Evolutionary conservation across 2,113 vertebrate species (phyloP).

Genomic region (Stigmatopora nigra): DNA sequence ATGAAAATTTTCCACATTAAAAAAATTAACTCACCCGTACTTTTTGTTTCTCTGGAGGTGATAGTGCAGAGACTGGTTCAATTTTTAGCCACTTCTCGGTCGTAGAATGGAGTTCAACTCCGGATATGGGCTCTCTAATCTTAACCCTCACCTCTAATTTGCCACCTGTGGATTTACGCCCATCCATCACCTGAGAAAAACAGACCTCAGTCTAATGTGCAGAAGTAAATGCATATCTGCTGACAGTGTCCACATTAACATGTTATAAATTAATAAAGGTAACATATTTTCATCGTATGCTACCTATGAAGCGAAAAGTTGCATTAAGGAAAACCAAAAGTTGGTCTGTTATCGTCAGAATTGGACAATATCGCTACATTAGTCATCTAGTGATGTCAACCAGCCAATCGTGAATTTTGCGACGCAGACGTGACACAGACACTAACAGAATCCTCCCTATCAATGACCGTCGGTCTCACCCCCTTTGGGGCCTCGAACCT

Average conservation of each 20-base stretch:
- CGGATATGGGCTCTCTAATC: conserved; percentile 78
- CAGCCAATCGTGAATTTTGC: too few species aligned
- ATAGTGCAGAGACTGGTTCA: conserved; percentile 57
- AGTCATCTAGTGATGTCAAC: too few species aligned
- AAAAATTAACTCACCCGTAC: conserved; percentile 35
- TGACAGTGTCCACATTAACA: conserved; percentile 39
- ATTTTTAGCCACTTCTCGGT: conserved; percentile 85
- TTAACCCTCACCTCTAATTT: conserved; percentile 80
- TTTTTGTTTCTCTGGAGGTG: conserved; percentile 48
- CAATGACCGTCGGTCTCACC: too few species aligned
- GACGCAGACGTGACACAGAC: too few species aligned
- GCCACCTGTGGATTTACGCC: conserved; percentile 81
- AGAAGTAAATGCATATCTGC: background rate
- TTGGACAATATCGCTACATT: too few species aligned
- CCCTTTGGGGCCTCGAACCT: too few species aligned
- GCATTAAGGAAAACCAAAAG: too few species aligned
- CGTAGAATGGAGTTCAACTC: conserved; percentile 73
- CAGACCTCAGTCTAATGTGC: background rate
- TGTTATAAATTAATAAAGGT: too few species aligned
- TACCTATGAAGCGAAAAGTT: too few species aligned
- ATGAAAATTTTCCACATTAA: background rate
- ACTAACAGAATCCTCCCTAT: too few species aligned
- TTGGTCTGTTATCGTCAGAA: too few species aligned
- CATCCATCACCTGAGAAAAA: conserved; percentile 74
- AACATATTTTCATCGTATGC: too few species aligned